A percentile compares a stretch with the other conserved stretches of the same genome.
These are phyloP conservation scores for Zaprionus gabonicus DNA, from an alignment of 1,140 invertebrate species.

Conservation along the genomic window DNA sequence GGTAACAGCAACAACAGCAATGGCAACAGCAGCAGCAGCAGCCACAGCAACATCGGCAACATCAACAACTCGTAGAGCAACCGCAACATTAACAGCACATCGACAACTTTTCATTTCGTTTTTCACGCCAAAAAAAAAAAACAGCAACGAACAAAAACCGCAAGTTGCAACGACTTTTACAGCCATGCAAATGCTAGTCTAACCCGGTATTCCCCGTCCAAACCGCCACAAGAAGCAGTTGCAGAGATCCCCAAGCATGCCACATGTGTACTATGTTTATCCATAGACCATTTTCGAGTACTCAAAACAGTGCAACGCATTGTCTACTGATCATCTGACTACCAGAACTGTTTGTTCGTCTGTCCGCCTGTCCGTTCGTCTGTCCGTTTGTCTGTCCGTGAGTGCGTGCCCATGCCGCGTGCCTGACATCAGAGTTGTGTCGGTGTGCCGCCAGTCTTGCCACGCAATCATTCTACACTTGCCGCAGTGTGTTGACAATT, in stretches of 20 bases:
- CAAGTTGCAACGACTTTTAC: slow-evolving; percentile 47
- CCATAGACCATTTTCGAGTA: slow-evolving; percentile 3
- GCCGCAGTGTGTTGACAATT: slow-evolving; percentile 72
- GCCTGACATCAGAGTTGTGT: not conserved
- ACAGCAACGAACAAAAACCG: slow-evolving; percentile 49
- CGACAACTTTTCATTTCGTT: slow-evolving; percentile 80
- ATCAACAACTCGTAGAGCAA: slow-evolving; percentile 14
- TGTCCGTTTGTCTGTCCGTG: not conserved
- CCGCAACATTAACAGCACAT: slow-evolving; percentile 41
- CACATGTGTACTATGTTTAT: not conserved
- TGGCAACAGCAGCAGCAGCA: slow-evolving; percentile 39
- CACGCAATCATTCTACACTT: slow-evolving; percentile 13
- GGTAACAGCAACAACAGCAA: slow-evolving; percentile 25
- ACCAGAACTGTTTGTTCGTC: not conserved
- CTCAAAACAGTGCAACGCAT: not conserved
- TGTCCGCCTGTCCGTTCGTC: not conserved
- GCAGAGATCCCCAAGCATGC: not conserved
- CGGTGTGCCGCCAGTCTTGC: not conserved
- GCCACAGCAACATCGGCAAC: slow-evolving; percentile 49
- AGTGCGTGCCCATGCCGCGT: not conserved
- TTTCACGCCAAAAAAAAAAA: slow-evolving; percentile 70
- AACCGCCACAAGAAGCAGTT: not conserved
- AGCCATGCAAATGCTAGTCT: slow-evolving; percentile 17
- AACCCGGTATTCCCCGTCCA: not conserved
- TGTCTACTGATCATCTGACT: not conserved